A percentile compares a stretch with the other conserved stretches of the same genome.
Evolutionary conservation across 2,888 invertebrate species (phyloP).

Genomic region (Andrena trimmerana): DNA sequence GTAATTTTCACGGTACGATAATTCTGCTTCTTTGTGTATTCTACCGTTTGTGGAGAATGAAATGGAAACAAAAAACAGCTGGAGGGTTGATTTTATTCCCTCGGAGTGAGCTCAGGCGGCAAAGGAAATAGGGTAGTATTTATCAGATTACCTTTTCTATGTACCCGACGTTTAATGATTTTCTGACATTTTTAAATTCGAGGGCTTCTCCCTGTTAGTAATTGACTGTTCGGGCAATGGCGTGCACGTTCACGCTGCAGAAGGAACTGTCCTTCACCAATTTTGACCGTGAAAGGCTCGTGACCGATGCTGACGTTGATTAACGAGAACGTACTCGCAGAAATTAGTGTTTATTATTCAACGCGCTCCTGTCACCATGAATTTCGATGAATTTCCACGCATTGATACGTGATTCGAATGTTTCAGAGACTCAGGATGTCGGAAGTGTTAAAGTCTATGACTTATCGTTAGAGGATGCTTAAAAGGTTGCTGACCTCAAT

Average conservation of each 20-base stretch:
- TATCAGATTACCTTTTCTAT: no score
- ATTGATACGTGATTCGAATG: constrained; percentile 22
- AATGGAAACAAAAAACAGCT: no score
- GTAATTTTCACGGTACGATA: no score
- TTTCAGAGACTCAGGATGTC: background rate
- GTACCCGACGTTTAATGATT: no score
- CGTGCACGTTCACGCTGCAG: background rate
- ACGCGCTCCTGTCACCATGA: background rate
- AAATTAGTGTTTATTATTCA: constrained; percentile 45
- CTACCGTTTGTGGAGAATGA: no score
- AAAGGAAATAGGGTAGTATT: no score
- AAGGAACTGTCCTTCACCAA: background rate
- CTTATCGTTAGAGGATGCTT: background rate
- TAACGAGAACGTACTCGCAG: constrained; percentile 15
- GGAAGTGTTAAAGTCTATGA: background rate
- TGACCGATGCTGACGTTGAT: constrained; percentile 15
- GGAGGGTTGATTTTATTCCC: no score
- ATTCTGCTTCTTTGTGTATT: no score
- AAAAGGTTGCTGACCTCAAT: background rate
- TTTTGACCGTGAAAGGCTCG: constrained; percentile 22
- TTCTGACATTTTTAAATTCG: no score
- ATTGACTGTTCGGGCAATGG: constrained; percentile 3
- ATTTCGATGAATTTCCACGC: constrained; percentile 26
- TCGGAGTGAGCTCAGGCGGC: no score
- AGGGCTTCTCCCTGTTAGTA: background rate